A percentile compares a stretch with the other conserved stretches of the same genome.
phyloP scores from a whole-genome alignment of 2,113 vertebrate genomes.

The Isurus oxyrinchus region DNA sequence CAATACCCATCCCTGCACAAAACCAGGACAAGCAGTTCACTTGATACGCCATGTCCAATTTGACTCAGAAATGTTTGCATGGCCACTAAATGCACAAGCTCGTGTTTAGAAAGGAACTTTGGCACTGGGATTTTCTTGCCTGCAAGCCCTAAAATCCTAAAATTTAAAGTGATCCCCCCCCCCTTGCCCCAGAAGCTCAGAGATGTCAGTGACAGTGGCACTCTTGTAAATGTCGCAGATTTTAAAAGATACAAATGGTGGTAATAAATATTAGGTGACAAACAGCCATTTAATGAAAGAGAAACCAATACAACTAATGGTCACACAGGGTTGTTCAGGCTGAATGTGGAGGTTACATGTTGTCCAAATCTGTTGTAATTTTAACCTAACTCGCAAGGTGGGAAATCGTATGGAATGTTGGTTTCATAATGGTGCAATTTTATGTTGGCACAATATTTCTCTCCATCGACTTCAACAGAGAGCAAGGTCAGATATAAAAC shows the following conservation, averaged over 20 bases:
- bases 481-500: background rate
- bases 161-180: background rate
- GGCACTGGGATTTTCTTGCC: background rate
- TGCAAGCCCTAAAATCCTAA: background rate
- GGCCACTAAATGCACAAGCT: background rate
- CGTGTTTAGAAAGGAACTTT: background rate
- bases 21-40: slow-evolving; percentile 9
- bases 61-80: background rate
- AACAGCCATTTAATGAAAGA: background rate
- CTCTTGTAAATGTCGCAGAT: background rate
- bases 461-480: background rate
- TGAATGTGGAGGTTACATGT: background rate
- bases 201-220: background rate
- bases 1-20: background rate
- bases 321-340: background rate
- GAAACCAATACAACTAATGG: background rate
- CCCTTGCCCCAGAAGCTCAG: background rate
- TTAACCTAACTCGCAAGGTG: background rate
- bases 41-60: slow-evolving; percentile 18
- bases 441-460: background rate
- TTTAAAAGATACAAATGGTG: background rate
- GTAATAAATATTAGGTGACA: background rate
- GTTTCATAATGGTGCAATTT: background rate
- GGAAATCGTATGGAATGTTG: background rate
- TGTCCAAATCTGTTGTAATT: background rate